Evolutionary conservation across 2,113 vertebrate genomes (phyloP).

Genomic region (Oreochromis niloticus): DNA sequence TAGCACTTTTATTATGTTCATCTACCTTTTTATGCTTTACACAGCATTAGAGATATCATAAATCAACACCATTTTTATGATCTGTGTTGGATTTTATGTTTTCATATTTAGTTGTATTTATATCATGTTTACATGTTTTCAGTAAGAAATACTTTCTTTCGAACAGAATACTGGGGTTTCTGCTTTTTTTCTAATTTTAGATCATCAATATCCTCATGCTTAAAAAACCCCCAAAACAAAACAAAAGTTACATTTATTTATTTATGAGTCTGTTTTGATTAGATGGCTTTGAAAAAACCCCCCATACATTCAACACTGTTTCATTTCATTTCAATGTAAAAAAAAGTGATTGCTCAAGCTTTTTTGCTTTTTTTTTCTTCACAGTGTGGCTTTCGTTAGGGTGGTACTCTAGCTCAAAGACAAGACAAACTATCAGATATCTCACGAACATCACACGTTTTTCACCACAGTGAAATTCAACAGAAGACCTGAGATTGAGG

Average conservation of each 20-base stretch:
- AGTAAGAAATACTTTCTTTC: neutral
- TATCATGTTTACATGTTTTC: neutral
- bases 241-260: no score
- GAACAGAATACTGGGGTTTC: neutral
- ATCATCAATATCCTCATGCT: no score
- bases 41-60: neutral
- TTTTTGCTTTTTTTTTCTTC: neutral
- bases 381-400: rapidly evolving
- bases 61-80: neutral
- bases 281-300: neutral
- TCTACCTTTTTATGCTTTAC: neutral
- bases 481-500: neutral
- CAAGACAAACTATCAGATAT: neutral
- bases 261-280: neutral
- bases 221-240: no score
- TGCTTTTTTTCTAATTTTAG: neutral
- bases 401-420: neutral
- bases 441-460: rapidly evolving
- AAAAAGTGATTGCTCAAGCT: neutral
- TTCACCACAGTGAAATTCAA: neutral
- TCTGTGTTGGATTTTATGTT: neutral
- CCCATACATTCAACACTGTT: neutral
- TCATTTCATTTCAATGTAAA: neutral
- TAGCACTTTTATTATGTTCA: neutral
- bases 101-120: neutral